These are phyloP conservation scores for Dipodomys merriami DNA, from an alignment of 2,113 vertebrate species.

Conservation along the genomic window DNA sequence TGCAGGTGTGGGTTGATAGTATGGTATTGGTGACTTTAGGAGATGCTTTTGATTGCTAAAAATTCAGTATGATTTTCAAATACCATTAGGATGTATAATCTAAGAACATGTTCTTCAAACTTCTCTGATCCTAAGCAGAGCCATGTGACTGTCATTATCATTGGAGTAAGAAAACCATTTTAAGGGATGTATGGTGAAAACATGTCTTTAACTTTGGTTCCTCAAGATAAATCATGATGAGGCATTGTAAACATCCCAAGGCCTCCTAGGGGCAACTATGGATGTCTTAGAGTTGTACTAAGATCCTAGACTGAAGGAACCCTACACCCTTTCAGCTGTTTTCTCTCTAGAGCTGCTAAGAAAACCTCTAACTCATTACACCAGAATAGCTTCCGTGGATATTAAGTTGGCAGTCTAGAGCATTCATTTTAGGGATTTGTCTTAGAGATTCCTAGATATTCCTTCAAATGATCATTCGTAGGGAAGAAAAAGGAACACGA, in stretches of 20 bases:
- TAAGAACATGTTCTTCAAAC: background rate
- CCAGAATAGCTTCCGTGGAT: background rate
- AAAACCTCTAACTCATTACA: background rate
- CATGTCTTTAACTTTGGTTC: background rate
- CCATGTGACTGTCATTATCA: rapidly evolving
- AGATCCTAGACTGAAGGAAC: background rate
- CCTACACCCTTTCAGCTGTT: rapidly evolving
- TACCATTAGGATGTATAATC: background rate
- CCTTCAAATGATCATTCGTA: background rate
- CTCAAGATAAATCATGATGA: background rate
- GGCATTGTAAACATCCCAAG: background rate
- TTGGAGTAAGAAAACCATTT: background rate
- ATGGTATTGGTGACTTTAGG: background rate
- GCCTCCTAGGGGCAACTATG: background rate
- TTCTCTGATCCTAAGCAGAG: background rate
- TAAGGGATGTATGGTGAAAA: background rate
- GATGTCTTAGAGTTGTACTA: background rate
- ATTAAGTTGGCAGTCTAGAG: background rate
- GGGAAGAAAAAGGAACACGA: background rate
- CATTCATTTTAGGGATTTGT: background rate
- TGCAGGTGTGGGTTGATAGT: background rate
- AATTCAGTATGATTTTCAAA: background rate
- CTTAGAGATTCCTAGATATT: background rate
- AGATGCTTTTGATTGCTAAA: background rate
- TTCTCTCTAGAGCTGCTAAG: background rate